Conservation (phyloP, 2,797 vertebrate species). For the Pantherophis alleghaniensis region DNA sequence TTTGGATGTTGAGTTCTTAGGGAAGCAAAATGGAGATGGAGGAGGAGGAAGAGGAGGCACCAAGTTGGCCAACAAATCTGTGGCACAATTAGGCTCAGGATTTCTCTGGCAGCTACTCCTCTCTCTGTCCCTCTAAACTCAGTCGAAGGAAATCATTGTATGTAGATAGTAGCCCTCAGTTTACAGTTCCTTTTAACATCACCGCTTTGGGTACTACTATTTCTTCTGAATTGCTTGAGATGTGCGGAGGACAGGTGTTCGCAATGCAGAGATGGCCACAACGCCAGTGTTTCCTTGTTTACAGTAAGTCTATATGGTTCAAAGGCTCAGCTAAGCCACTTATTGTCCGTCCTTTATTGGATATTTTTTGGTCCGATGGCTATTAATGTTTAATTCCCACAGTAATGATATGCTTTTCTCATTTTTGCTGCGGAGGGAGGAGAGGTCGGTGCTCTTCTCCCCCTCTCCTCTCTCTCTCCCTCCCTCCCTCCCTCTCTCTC, state of each 20-base stretch:
- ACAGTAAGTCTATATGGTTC: not conserved
- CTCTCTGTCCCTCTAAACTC: not conserved
- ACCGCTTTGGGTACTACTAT: slow-evolving; percentile 28
- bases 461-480: not conserved
- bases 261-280: not conserved
- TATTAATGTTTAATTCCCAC: slow-evolving; percentile 32
- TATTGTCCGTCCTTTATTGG: not conserved
- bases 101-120: not conserved
- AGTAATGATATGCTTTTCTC: slow-evolving; percentile 7
- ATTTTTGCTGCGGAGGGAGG: slow-evolving; percentile 1
- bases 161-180: not conserved
- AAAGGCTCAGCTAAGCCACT: not conserved
- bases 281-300: not conserved
- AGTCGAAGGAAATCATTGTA: not conserved
- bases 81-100: no score
- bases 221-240: not conserved
- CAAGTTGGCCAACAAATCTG: not conserved
- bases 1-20: no score
- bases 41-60: no score
- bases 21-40: not conserved
- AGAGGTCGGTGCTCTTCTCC: not conserved
- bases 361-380: not conserved
- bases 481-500: no score
- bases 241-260: not conserved
- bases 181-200: not conserved